phyloP scores from a whole-genome alignment of 2,888 invertebrate genomes.

The Ophraella communa region DNA sequence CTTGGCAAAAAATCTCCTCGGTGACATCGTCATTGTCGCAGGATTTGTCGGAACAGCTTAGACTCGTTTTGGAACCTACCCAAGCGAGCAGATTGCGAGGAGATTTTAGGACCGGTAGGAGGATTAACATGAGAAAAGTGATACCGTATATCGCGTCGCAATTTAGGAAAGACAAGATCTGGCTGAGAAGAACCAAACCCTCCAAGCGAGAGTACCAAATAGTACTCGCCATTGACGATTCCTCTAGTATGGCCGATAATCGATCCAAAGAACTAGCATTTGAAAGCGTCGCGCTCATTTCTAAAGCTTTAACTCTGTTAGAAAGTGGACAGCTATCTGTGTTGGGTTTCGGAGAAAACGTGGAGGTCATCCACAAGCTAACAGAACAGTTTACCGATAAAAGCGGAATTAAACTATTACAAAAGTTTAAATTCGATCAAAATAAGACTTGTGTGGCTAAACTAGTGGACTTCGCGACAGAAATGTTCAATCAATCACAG shows the following conservation, averaged over 20 bases:
- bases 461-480: slow-evolving; percentile 79
- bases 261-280: slow-evolving; percentile 90
- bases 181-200: slow-evolving; percentile 94
- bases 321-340: slow-evolving; percentile 94
- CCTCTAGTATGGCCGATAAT: slow-evolving; percentile 88
- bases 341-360: slow-evolving; percentile 87
- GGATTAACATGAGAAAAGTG: slow-evolving; percentile 98
- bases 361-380: slow-evolving; percentile 86
- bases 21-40: slow-evolving; percentile 72
- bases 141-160: slow-evolving; percentile 99
- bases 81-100: slow-evolving; percentile 90
- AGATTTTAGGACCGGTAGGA: slow-evolving; percentile 94
- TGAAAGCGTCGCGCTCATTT: slow-evolving; percentile 91
- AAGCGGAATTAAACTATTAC: slow-evolving; percentile 82
- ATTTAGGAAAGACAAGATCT: slow-evolving; percentile 98
- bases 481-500: slow-evolving; percentile 65
- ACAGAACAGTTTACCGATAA: slow-evolving; percentile 86
- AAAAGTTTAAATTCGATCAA: slow-evolving; percentile 86
- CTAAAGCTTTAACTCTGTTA: slow-evolving; percentile 85
- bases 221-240: slow-evolving; percentile 95
- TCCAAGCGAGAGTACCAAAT: slow-evolving; percentile 96
- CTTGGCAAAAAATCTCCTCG: slow-evolving; percentile 70
- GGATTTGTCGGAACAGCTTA: slow-evolving; percentile 90
- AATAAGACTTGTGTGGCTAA: slow-evolving; percentile 87
- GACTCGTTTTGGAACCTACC: slow-evolving; percentile 95